These are phyloP conservation scores for Phlogophora meticulosa DNA, from an alignment of 2,888 invertebrate genomes.

Conservation along the genomic window DNA sequence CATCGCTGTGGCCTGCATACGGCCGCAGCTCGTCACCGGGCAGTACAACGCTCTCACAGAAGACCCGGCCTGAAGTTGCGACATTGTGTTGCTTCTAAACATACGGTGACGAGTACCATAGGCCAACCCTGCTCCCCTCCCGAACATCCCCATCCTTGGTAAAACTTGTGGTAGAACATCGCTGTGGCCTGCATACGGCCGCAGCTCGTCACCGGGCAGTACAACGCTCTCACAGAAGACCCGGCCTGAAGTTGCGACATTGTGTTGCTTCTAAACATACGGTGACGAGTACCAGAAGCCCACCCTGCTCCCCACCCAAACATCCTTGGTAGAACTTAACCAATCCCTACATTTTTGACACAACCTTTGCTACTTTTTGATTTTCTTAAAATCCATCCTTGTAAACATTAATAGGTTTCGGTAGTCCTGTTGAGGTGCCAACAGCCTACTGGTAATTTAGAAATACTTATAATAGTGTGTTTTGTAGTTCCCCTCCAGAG, in stretches of 20 bases:
- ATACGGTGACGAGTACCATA: too few relatives aligned
- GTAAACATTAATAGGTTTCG: too few relatives aligned
- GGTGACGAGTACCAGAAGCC: too few relatives aligned
- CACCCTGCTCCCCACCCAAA: too few relatives aligned
- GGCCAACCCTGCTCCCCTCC: too few relatives aligned
- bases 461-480: too few relatives aligned
- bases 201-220: conserved; percentile 18
- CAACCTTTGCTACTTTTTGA: too few relatives aligned
- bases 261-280: not conserved
- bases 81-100: not conserved
- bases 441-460: conserved; percentile 1
- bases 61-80: not conserved
- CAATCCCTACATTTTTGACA: too few relatives aligned
- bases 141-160: too few relatives aligned
- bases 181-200: not conserved
- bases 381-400: too few relatives aligned
- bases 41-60: conserved; percentile 22
- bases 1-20: not conserved
- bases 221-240: conserved; percentile 15
- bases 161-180: conserved; percentile 19
- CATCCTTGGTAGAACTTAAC: too few relatives aligned
- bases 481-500: too few relatives aligned
- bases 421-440: not conserved
- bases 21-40: conserved; percentile 7
- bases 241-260: not conserved